A percentile compares a stretch with the other conserved stretches of the same genome.
Evolutionary conservation across 2,797 vertebrate genomes (phyloP).

Genomic region (Holocentrus rufus): DNA sequence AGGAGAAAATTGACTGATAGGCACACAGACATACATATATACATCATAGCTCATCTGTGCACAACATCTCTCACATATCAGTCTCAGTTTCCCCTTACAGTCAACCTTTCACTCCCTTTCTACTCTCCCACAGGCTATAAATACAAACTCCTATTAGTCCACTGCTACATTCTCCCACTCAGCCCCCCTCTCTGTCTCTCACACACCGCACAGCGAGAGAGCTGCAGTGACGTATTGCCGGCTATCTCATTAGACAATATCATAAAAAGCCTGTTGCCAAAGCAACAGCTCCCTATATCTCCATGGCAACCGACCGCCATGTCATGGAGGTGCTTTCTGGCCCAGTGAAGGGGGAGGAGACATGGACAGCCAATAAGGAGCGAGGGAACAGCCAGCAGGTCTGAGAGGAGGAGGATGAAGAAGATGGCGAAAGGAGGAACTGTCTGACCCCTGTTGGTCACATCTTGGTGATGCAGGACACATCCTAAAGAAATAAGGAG

Average conservation of each 20-base stretch:
- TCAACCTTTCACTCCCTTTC: constrained; percentile 58
- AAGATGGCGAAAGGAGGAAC: constrained; percentile 33
- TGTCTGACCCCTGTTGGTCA: constrained; percentile 77
- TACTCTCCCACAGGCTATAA: constrained; percentile 64
- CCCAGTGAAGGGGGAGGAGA: constrained; percentile 59
- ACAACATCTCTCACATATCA: constrained; percentile 9
- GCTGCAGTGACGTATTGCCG: constrained; percentile 74
- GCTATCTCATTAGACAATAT: constrained; percentile 75
- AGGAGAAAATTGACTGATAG: constrained; percentile 3
- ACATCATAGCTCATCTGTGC: background rate
- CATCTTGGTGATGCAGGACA: constrained; percentile 66
- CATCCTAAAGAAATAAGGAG: constrained; percentile 57
- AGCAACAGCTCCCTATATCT: constrained; percentile 75
- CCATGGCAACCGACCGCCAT: constrained; percentile 76
- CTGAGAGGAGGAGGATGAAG: constrained; percentile 26
- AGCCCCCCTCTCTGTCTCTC: constrained; percentile 44
- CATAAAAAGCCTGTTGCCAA: constrained; percentile 79
- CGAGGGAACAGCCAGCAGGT: constrained; percentile 33
- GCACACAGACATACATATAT: background rate
- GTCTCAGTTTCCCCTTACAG: constrained; percentile 36
- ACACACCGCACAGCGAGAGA: constrained; percentile 55
- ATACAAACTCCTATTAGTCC: constrained; percentile 72
- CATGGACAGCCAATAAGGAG: constrained; percentile 53
- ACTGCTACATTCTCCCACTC: constrained; percentile 73
- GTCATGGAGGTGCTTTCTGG: constrained; percentile 70